A percentile compares a stretch with the other conserved stretches of the same genome.
Conservation (phyloP, 2,888 invertebrate species). For the Cataglyphis altisquamis region DNA sequence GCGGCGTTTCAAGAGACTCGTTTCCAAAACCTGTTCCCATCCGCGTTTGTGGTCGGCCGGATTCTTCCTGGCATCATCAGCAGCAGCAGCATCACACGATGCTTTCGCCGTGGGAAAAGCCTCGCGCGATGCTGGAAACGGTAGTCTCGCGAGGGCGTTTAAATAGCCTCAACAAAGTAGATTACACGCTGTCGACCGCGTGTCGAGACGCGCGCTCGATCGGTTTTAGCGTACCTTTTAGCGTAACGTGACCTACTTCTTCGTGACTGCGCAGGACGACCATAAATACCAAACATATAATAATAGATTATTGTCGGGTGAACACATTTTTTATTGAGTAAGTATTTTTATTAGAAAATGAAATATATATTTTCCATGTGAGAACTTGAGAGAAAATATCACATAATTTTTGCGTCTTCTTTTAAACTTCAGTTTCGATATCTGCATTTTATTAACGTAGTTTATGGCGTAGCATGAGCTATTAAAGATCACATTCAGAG, state of each 20-base stretch:
- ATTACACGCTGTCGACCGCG: conserved; percentile 43
- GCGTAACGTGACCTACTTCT: conserved; percentile 46
- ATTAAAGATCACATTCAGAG: not conserved
- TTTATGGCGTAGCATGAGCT: not conserved
- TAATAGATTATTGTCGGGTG: conserved; percentile 15
- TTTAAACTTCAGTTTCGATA: not conserved
- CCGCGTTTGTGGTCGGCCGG: conserved; percentile 58
- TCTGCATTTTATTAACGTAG: not conserved
- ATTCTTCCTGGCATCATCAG: conserved; percentile 39
- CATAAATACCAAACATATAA: conserved; percentile 23
- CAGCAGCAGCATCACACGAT: not conserved
- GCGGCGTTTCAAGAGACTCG: conserved; percentile 68
- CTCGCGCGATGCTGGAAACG: conserved; percentile 44
- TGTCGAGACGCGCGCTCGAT: not conserved
- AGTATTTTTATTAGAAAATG: not conserved
- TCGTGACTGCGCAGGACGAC: conserved; percentile 17
- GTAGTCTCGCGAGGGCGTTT: conserved; percentile 29
- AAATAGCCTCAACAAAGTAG: conserved; percentile 42
- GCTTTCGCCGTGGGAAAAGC: conserved; percentile 46
- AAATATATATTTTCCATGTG: not conserved
- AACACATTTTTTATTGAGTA: not conserved
- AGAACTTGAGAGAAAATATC: not conserved
- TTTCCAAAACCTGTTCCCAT: conserved; percentile 75
- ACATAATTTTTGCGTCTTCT: not conserved
- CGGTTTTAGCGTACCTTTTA: conserved; percentile 39